phyloP scores from a whole-genome alignment of 1,140 invertebrate genomes.

The Brachionus plicatilis region DNA sequence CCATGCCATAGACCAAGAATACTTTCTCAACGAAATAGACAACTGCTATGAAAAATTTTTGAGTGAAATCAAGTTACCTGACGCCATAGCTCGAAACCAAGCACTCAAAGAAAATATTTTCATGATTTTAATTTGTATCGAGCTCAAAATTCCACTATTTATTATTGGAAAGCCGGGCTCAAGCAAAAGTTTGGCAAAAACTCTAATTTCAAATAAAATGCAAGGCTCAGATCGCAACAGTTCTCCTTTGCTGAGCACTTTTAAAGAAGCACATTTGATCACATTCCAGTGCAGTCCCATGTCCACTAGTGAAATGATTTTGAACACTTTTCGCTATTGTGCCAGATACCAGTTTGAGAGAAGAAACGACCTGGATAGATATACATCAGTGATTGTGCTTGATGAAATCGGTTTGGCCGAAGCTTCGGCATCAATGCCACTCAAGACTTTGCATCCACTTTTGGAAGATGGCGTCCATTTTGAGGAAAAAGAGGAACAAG shows the following conservation, averaged over 20 bases:
- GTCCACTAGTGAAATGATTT: conserved; percentile 49
- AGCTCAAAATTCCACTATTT: conserved; percentile 48
- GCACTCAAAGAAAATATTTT: conserved; percentile 52
- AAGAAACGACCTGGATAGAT: conserved; percentile 43
- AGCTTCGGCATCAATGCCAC: conserved; percentile 47
- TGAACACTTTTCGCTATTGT: conserved; percentile 47
- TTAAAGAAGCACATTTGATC: conserved; percentile 46
- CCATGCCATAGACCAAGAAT: background rate
- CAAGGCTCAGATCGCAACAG: conserved; percentile 45
- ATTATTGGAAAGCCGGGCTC: conserved; percentile 51
- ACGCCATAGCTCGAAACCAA: conserved; percentile 49
- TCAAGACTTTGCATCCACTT: conserved; percentile 47
- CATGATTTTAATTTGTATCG: conserved; percentile 51
- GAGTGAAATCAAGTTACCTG: conserved; percentile 44
- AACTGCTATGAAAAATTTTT: conserved; percentile 48
- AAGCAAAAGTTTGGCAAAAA: conserved; percentile 50
- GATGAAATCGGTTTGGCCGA: conserved; percentile 53
- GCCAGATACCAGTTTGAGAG: conserved; percentile 48
- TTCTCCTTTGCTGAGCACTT: conserved; percentile 44
- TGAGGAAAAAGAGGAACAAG: background rate
- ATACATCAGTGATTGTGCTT: conserved; percentile 49
- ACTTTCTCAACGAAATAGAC: background rate
- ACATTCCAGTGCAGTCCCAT: conserved; percentile 51
- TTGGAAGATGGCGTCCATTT: conserved; percentile 43
- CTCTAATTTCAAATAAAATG: conserved; percentile 49